Evolutionary conservation across 2,113 vertebrate genomes (phyloP).

Genomic region (Cepphus grylle): DNA sequence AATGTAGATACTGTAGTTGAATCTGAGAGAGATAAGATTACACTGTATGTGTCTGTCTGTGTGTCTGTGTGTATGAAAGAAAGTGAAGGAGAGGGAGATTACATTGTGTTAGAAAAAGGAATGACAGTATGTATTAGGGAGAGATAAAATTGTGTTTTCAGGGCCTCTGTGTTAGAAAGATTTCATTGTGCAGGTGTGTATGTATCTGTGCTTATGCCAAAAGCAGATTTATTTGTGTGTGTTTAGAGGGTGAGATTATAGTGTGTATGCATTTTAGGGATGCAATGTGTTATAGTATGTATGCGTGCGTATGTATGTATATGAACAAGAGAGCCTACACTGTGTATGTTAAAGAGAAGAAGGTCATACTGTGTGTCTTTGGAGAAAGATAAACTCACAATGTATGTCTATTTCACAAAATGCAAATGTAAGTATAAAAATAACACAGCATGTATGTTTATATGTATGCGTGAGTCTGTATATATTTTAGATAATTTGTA

Average conservation of each 20-base stretch:
- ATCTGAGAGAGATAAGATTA: slow-evolving; percentile 47
- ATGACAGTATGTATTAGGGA: neutral
- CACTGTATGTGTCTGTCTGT: neutral
- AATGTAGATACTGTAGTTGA: slow-evolving; percentile 51
- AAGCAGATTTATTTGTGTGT: neutral
- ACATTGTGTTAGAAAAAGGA: slow-evolving; percentile 9
- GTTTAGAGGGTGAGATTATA: neutral
- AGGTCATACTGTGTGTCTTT: neutral
- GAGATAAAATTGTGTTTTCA: slow-evolving; percentile 47
- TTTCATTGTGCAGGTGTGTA: slow-evolving; percentile 7
- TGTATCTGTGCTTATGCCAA: neutral
- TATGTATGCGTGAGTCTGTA: neutral
- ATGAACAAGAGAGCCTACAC: neutral
- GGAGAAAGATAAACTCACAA: neutral
- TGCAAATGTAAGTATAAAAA: neutral
- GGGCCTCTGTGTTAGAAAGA: neutral
- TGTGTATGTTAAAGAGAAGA: neutral
- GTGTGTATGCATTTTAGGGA: neutral
- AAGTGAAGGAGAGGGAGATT: slow-evolving; percentile 6
- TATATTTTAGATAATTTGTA: neutral
- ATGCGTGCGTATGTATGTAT: neutral
- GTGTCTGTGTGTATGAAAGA: neutral
- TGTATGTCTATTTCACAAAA: neutral
- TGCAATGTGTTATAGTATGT: neutral
- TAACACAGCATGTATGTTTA: neutral